Percentiles rank a stretch among this genome's conserved stretches.
Conservation (phyloP, 2,888 invertebrate species). For the Drosophila prostipennis region DNA sequence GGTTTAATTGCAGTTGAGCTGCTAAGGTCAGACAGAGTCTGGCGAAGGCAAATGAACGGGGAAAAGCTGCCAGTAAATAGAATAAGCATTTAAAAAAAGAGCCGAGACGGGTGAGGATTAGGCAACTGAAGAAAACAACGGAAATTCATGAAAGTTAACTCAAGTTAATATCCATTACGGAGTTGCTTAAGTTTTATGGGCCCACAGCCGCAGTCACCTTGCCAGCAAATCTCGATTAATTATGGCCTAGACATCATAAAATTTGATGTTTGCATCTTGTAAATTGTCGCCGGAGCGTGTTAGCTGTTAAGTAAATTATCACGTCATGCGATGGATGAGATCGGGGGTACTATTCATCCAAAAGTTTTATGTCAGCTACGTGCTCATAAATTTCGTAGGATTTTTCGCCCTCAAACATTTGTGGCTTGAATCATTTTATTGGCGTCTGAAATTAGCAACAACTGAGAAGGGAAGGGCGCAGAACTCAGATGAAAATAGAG, state of each 20-base stretch:
- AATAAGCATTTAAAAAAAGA: constrained; percentile 1
- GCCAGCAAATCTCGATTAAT: constrained; percentile 60
- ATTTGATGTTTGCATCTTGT: constrained; percentile 61
- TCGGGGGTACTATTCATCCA: background rate
- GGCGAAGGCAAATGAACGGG: background rate
- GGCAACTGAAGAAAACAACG: background rate
- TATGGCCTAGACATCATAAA: constrained; percentile 70
- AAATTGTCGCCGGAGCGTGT: constrained; percentile 50
- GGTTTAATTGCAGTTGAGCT: constrained; percentile 63
- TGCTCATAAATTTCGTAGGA: constrained; percentile 70
- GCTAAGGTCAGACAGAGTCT: constrained; percentile 13
- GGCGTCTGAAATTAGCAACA: constrained; percentile 36
- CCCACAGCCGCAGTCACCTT: constrained; percentile 1
- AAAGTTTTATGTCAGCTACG: constrained; percentile 67
- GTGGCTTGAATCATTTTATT: constrained; percentile 57
- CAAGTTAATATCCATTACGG: constrained; percentile 15
- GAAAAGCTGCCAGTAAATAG: background rate
- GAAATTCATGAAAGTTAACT: background rate
- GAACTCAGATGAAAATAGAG: background rate
- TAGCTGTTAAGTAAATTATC: constrained; percentile 62
- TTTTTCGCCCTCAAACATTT: constrained; percentile 28
- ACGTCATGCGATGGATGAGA: constrained; percentile 47
- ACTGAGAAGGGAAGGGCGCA: background rate
- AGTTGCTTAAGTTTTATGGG: constrained; percentile 29
- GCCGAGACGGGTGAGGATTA: background rate